These are phyloP conservation scores for Prosapia bicincta DNA, from an alignment of 2,888 invertebrate genomes.

Conservation along the genomic window DNA sequence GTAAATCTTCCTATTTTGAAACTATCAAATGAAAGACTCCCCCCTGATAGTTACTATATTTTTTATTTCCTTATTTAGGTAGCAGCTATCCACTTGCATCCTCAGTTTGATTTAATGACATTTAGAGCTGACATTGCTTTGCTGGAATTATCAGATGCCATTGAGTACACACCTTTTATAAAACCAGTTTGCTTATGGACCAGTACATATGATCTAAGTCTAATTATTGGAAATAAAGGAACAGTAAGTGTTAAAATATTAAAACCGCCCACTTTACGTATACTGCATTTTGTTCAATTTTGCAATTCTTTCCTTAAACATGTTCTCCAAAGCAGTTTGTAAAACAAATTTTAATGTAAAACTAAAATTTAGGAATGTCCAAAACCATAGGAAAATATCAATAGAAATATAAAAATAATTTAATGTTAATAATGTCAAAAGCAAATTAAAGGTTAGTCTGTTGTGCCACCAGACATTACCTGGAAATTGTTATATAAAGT, in stretches of 20 bases:
- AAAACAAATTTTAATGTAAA: background rate
- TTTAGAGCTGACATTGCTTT: conserved; percentile 43
- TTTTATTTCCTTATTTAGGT: conserved; percentile 18
- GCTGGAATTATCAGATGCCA: conserved; percentile 38
- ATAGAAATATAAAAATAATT: no score
- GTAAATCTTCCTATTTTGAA: no score
- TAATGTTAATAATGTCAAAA: no score
- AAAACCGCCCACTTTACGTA: background rate
- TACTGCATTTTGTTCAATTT: background rate
- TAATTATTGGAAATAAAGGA: conserved; percentile 33
- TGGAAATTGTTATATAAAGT: no score
- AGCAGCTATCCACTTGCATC: conserved; percentile 32
- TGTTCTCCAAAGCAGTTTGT: background rate
- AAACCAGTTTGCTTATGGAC: conserved; percentile 42
- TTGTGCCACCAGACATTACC: no score
- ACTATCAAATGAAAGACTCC: no score
- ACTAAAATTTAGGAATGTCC: background rate
- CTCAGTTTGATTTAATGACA: conserved; percentile 34
- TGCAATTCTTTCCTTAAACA: background rate
- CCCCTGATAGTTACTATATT: no score
- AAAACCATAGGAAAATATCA: background rate
- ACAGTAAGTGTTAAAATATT: conserved; percentile 33
- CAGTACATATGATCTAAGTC: conserved; percentile 27
- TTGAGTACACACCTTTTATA: conserved; percentile 40
- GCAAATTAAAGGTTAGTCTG: no score